phyloP scores from a whole-genome alignment of 2,888 invertebrate species.

The Chalcosyrphus nemorum region DNA sequence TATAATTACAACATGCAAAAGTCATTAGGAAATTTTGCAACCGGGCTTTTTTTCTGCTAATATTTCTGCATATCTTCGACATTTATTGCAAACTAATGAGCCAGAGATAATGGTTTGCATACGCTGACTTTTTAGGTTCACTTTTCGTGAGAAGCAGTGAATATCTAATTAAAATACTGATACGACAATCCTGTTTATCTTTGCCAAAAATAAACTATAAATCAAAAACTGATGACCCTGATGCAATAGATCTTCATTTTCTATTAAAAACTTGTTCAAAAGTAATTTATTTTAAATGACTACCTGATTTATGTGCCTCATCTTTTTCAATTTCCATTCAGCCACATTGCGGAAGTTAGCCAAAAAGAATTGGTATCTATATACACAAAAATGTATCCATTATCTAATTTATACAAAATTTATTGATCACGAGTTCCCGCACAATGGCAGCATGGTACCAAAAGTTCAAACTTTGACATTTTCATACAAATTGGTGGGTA shows the following conservation, averaged over 20 bases:
- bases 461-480: conserved; percentile 34
- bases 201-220: no score
- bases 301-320: not conserved
- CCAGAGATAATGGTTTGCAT: not conserved
- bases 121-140: not conserved
- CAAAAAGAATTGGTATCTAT: not conserved
- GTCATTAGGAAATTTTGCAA: conserved; percentile 50
- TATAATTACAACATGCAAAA: conserved; percentile 53
- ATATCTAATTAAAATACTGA: no score
- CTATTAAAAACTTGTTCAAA: not conserved
- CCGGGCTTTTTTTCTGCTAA: not conserved
- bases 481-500: conserved; percentile 23
- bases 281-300: not conserved
- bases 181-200: no score
- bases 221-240: not conserved
- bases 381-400: not conserved
- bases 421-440: conserved; percentile 49
- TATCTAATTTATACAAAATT: conserved; percentile 35
- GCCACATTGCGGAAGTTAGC: conserved; percentile 12
- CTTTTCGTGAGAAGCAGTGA: not conserved
- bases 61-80: not conserved
- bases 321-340: conserved; percentile 7
- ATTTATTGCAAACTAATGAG: conserved; percentile 1
- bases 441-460: not conserved
- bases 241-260: not conserved